Conservation (phyloP, 1,140 invertebrate species). For the Pseudomyrmex concolor region DNA sequence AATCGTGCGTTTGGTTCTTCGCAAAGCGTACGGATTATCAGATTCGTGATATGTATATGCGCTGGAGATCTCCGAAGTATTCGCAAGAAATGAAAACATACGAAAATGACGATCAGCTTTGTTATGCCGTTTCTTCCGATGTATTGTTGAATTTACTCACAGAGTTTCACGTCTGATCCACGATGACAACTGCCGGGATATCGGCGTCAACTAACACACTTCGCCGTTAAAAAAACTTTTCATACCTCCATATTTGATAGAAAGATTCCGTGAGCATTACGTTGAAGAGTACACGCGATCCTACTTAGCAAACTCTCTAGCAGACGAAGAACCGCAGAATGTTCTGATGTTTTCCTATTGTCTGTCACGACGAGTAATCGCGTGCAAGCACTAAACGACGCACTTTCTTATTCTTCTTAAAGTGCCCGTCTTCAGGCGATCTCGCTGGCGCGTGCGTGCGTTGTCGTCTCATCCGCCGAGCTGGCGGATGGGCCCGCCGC, state of each 20-base stretch:
- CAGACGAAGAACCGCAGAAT: not conserved
- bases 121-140: not conserved
- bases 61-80: constrained; percentile 55
- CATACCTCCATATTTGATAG: not conserved
- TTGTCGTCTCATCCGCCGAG: not conserved
- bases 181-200: constrained; percentile 24
- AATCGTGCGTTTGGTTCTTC: constrained; percentile 23
- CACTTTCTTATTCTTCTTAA: not conserved
- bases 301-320: not conserved
- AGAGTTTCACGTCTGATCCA: constrained; percentile 2
- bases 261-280: not conserved
- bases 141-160: constrained; percentile 22
- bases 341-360: not conserved
- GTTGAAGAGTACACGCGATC: constrained; percentile 5
- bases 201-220: not conserved
- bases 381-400: not conserved
- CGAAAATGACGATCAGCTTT: constrained; percentile 5
- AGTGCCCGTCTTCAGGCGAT: constrained; percentile 15
- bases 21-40: constrained; percentile 37
- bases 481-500: constrained; percentile 51
- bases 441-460: constrained; percentile 30
- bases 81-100: constrained; percentile 31
- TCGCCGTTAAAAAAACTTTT: not conserved
- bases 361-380: not conserved
- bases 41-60: constrained; percentile 69